Evolutionary conservation across 2,797 vertebrate species (phyloP), one percentile per base, ranked within the genome.

Genomic region (Platalea minor): DNA sequence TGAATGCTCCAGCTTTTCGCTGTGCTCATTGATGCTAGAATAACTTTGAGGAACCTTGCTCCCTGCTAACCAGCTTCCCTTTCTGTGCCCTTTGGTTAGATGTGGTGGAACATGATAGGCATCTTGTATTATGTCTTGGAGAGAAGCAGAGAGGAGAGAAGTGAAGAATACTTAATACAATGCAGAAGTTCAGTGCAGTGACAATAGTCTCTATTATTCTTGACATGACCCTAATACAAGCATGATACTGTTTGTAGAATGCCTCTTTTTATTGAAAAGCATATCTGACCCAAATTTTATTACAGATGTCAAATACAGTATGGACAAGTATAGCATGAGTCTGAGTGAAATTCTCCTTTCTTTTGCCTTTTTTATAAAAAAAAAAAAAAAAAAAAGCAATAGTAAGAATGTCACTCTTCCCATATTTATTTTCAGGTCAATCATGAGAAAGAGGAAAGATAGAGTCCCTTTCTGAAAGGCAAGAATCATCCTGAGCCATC

Each of bases 271-370:
- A 82, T 75, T 7, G 75, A 91, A 94, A 94, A 79, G 61, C 93
- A 39, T 81, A 77, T 91, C 85, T 97, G 92, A 94, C 82, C 75
- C 60, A 92, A 61, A 89, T 96, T 97, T 97, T 94, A 95, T 96
- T 96, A 93, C 28, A 80, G 64, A 95, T 96, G 90, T 96, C 97
- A 96, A 93, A 96, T 73, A 80, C 46, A 95, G 92, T 84, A 81
- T 78, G 31, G 43, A 91, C 87, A 74, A 53, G 29, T 84, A 48
- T 43, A 91, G 33, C 53, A 75, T 60, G 57, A 85, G 24, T 73
- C 41, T 69, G 82, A 79, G 24, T 85, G 17, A 77, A 91, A 79
- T 33, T 61, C 10, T 77, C 4, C 12, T 64, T 65, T 51, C 51
- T 33, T 20, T 56, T 28, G 13, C 33, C 16, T 59, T 25, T 29